Percentiles rank a stretch among this genome's conserved stretches.
phyloP scores from a whole-genome alignment of 2,888 invertebrate species.

The Teleogryllus oceanicus region DNA sequence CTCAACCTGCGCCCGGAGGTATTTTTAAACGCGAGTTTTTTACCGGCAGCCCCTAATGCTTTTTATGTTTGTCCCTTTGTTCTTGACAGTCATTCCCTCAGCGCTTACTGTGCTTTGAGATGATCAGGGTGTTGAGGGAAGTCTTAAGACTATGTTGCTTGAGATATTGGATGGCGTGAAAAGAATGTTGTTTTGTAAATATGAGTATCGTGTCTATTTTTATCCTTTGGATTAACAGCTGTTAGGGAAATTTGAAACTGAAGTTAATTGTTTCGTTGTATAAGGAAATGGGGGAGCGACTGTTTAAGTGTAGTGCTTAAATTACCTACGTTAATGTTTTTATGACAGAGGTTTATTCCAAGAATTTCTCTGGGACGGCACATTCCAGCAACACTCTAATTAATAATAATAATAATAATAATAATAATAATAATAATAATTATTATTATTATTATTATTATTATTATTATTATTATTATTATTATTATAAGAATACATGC shows the following conservation, averaged over 20 bases:
- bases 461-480: too few relatives aligned
- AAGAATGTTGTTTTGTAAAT: background rate
- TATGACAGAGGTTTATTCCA: too few relatives aligned
- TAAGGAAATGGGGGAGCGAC: too few relatives aligned
- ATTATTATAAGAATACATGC: too few relatives aligned
- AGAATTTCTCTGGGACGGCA: too few relatives aligned
- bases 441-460: too few relatives aligned
- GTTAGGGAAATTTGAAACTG: background rate
- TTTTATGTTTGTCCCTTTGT: background rate
- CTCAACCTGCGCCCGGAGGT: slow-evolving; percentile 8
- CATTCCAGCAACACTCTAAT: too few relatives aligned
- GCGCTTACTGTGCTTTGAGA: background rate
- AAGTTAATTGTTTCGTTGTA: too few relatives aligned
- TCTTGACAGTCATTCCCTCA: background rate
- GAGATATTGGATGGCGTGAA: background rate
- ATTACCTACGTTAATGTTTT: too few relatives aligned
- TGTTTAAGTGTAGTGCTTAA: too few relatives aligned
- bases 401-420: too few relatives aligned
- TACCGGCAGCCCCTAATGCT: background rate
- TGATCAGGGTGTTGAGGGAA: background rate
- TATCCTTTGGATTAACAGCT: background rate
- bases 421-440: too few relatives aligned
- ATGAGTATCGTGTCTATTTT: background rate
- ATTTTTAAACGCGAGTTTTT: slow-evolving; percentile 5
- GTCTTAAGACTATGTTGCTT: background rate